Percentiles rank a stretch among this genome's conserved stretches.
phyloP scores from a whole-genome alignment of 2,888 invertebrate species.

The Microchrysa polita region DNA sequence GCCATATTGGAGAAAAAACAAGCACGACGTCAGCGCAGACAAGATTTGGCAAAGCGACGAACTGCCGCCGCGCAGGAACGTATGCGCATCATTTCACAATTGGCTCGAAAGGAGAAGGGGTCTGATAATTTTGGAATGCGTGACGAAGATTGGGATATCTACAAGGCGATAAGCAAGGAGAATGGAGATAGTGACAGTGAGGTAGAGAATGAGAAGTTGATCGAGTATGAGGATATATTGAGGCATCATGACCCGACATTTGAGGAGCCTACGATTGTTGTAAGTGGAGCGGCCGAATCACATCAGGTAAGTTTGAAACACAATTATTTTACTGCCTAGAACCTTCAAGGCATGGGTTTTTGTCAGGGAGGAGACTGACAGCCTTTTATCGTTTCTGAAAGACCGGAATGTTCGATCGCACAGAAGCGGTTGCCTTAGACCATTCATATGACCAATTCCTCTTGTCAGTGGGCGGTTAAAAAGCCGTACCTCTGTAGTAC shows the following conservation, averaged over 20 bases:
- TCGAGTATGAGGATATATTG: slow-evolving; percentile 86
- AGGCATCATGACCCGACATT: slow-evolving; percentile 84
- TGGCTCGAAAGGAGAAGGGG: slow-evolving; percentile 81
- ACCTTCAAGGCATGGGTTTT: too few relatives aligned
- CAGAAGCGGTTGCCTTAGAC: too few relatives aligned
- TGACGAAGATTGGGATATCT: slow-evolving; percentile 97
- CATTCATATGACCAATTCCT: too few relatives aligned
- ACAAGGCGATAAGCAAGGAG: slow-evolving; percentile 84
- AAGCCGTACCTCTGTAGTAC: too few relatives aligned
- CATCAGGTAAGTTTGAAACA: slow-evolving; percentile 68
- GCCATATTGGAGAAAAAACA: slow-evolving; percentile 73
- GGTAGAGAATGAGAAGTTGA: slow-evolving; percentile 86
- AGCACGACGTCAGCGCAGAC: slow-evolving; percentile 79
- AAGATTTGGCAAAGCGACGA: slow-evolving; percentile 88
- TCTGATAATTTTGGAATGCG: slow-evolving; percentile 92
- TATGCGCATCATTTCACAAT: slow-evolving; percentile 92
- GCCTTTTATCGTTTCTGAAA: too few relatives aligned
- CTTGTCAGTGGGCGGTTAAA: too few relatives aligned
- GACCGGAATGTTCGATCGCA: too few relatives aligned
- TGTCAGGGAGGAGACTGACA: too few relatives aligned
- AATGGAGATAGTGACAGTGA: slow-evolving; percentile 91
- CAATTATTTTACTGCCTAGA: too few relatives aligned
- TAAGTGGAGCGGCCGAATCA: slow-evolving; percentile 71
- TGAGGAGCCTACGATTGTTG: slow-evolving; percentile 64
- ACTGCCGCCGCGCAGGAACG: slow-evolving; percentile 94